These are phyloP conservation scores for Crax fasciolata DNA, from an alignment of 2,797 vertebrate species.

Conservation along the genomic window DNA sequence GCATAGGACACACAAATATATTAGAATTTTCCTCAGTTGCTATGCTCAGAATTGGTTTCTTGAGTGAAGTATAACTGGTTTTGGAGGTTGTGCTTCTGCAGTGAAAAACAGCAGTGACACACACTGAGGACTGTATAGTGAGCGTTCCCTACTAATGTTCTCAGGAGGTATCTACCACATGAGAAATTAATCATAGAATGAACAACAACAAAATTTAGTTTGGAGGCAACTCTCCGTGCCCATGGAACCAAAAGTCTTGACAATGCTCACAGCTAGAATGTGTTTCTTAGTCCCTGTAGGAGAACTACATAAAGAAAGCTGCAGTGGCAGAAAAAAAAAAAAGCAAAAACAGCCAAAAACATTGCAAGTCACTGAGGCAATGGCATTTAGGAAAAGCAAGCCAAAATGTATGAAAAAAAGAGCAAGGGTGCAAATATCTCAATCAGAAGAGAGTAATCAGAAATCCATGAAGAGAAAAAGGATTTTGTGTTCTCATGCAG, in stretches of 20 bases:
- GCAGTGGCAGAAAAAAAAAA: background rate
- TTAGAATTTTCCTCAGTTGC: background rate
- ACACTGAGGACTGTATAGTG: background rate
- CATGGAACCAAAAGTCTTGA: background rate
- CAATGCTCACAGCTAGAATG: background rate
- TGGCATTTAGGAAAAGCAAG: background rate
- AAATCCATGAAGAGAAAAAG: background rate
- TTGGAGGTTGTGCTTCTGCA: background rate
- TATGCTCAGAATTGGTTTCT: background rate
- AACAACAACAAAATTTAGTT: background rate
- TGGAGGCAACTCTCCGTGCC: background rate
- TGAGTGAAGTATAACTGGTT: background rate
- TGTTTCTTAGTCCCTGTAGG: background rate
- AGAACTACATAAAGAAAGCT: background rate
- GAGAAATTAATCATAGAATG: background rate
- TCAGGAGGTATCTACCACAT: background rate
- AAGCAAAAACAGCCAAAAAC: background rate
- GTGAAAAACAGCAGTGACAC: background rate
- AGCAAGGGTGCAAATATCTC: background rate
- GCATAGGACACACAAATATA: background rate
- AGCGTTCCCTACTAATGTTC: background rate
- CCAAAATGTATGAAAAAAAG: background rate
- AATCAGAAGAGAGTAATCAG: background rate
- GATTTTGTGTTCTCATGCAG: background rate
- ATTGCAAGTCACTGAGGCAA: background rate